Base-by-base conservation (phyloP, 2,797 vertebrate genomes). In the Emys orbicularis region DNA sequence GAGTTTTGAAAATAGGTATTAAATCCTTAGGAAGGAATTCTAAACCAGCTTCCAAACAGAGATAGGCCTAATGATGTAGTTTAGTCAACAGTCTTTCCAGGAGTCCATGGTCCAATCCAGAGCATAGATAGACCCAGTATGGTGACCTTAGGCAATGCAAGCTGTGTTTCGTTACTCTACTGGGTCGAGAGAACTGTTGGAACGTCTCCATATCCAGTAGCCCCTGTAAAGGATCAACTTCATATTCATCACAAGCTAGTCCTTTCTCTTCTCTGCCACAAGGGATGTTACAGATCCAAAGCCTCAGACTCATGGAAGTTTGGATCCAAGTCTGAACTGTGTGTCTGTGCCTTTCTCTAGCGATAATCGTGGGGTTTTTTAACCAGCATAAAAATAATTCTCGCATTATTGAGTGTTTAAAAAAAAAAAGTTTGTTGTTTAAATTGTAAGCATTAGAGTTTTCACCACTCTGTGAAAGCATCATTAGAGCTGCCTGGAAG, bases 391-490 rank as follows among this genome's bases (percentile, higher is more conserved):
- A 44, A 41, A 41, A 27, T 12, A 74, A 41, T 44, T 25, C 12
- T 44, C 2, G 12, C 37, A 41, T 44, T 74, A 13, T 11, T 74
- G 37, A 12, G 11, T 44, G 72, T 74, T 54, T 54, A 37, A 31
- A 0, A 0, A 1, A 41, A 77, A 77, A 72, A 80, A 47, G 8
- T 61, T 23, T 0, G 1, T 61, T 72, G 5, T 6, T 1, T 59
- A 18, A 2, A 29, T 54, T 37, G 68, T 52, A 81, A 81, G 81
- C 15, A 9, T 44, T 5, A 56, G 13, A 3, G 1, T 82, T 85
- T 82, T 86, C 44, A 79, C 81, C 81, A 86, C 59, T 31, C n/a
- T 12, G 1, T 47, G 92, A 76, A 92, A 19, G 49, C 12, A 4
- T 85, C 49, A 0, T 83, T 80, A 92, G 9, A 0, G 0, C 79